Evolutionary conservation across 1,140 invertebrate species (phyloP).

Genomic region (Hylaeus anthracinus): DNA sequence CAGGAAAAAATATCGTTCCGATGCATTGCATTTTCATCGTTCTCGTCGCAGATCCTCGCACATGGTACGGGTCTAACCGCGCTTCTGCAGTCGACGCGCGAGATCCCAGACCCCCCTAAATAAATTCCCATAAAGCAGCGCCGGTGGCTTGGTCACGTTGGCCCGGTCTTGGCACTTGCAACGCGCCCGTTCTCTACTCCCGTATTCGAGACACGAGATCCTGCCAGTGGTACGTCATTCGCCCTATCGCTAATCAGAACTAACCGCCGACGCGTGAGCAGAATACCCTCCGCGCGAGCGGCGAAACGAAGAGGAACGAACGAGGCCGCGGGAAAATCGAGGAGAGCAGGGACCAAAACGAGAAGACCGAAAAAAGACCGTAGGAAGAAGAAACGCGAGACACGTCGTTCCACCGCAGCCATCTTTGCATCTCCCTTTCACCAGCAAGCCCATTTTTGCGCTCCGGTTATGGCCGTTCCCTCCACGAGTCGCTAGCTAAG

Average conservation of each 20-base stretch:
- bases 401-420: conserved; percentile 40
- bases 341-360: background rate
- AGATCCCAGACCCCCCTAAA: conserved; percentile 20
- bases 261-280: conserved; percentile 78
- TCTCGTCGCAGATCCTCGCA: background rate
- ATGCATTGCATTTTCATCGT: conserved; percentile 8
- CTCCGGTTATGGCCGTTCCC: conserved; percentile 39
- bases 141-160: conserved; percentile 44
- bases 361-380: background rate
- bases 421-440: conserved; percentile 57
- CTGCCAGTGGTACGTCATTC: conserved; percentile 80
- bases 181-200: conserved; percentile 53
- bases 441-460: conserved; percentile 44
- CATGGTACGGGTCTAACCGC: background rate
- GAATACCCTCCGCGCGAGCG: conserved; percentile 66
- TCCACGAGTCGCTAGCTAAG: conserved; percentile 12
- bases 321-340: background rate
- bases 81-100: conserved; percentile 11
- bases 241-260: conserved; percentile 80
- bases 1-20: background rate
- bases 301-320: conserved; percentile 63
- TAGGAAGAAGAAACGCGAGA: conserved; percentile 17
- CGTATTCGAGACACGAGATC: conserved; percentile 78
- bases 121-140: conserved; percentile 53
- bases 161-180: conserved; percentile 38